phyloP scores from a whole-genome alignment of 2,113 vertebrate species.

The Bos javanicus region DNA sequence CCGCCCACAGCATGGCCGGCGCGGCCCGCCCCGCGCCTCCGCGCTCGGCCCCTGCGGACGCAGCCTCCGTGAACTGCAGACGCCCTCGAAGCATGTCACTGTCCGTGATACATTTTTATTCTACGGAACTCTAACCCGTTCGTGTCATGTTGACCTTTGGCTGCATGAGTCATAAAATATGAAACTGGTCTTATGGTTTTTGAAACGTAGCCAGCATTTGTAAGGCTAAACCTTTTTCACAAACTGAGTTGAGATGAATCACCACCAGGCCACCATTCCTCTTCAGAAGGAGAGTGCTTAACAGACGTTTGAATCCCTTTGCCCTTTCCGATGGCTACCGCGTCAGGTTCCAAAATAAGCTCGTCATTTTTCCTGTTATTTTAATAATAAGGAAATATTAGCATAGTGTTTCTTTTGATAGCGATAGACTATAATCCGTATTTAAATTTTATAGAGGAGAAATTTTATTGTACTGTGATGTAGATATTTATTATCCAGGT shows the following conservation, averaged over 20 bases:
- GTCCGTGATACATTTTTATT: constrained; percentile 76
- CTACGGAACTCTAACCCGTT: constrained; percentile 80
- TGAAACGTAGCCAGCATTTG: constrained; percentile 81
- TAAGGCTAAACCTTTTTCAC: constrained; percentile 86
- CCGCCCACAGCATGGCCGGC: background rate
- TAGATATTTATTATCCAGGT: constrained; percentile 86
- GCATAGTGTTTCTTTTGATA: constrained; percentile 83
- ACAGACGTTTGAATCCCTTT: constrained; percentile 58
- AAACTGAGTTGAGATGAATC: constrained; percentile 72
- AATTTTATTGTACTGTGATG: constrained; percentile 84
- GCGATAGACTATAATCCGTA: constrained; percentile 78
- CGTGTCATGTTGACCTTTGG: constrained; percentile 82
- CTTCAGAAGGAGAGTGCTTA: constrained; percentile 63
- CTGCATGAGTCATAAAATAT: constrained; percentile 85
- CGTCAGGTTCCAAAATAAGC: constrained; percentile 76
- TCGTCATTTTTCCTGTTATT: constrained; percentile 80
- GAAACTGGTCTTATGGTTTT: constrained; percentile 79
- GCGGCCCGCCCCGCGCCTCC: background rate
- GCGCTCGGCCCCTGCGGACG: constrained; percentile 34
- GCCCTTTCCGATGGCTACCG: constrained; percentile 63
- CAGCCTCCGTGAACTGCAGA: constrained; percentile 71
- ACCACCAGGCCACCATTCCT: constrained; percentile 64
- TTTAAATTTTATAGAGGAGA: constrained; percentile 86
- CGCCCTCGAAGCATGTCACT: constrained; percentile 76
- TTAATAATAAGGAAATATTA: constrained; percentile 83